Evolutionary conservation across 1,140 invertebrate species (phyloP), one percentile per base, ranked within the genome.

Genomic region (Brachionus angularis): DNA sequence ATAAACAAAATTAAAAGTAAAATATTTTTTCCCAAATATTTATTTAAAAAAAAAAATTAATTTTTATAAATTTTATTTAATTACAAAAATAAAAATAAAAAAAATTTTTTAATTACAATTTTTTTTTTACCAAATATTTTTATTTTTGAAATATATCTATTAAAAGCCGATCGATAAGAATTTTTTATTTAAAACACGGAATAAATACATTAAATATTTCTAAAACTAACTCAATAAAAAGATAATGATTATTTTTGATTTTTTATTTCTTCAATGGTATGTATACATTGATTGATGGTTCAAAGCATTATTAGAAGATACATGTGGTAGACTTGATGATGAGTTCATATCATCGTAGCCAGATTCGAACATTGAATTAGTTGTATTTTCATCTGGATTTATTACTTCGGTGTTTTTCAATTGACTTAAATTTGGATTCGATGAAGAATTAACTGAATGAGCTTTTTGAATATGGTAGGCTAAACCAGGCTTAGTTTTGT

Each of bases 401-500:
- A 58, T n/a, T 14, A 34, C 36, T 8, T 58, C 53, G 10, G 53
- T n/a, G n/a, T n/a, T n/a, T n/a, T n/a, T n/a, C n/a, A 58, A 21
- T 58, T 58, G 18, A 58, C 53, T 12, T 31, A 58, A 58, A 39
- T 39, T 23, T 58, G 53, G 33, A 33, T 31, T 55, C 1, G 53
- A 25, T 58, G 36, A 34, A 58, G 16, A 25, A 29, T n/a, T 49
- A 49, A 23, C 31, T 36, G 36, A 39, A 23, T 67, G 62, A 0
- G 47, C 25, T 50, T 67, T 67, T 46, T 67, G 62, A 29, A 92
- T 93, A 86, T 97, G 94, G 85, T 96, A 96, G 76, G 91, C 91
- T 76, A 97, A 86, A 75, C 94, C 94, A 73, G 93, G 91, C 75
- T 93, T 87, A 61, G 92, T 96, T 85, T 97, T 96, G 88, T 96